Percentiles rank a stretch among this genome's conserved stretches.
Conservation (phyloP, 2,113 vertebrate genomes). For the Chionomys nivalis region DNA sequence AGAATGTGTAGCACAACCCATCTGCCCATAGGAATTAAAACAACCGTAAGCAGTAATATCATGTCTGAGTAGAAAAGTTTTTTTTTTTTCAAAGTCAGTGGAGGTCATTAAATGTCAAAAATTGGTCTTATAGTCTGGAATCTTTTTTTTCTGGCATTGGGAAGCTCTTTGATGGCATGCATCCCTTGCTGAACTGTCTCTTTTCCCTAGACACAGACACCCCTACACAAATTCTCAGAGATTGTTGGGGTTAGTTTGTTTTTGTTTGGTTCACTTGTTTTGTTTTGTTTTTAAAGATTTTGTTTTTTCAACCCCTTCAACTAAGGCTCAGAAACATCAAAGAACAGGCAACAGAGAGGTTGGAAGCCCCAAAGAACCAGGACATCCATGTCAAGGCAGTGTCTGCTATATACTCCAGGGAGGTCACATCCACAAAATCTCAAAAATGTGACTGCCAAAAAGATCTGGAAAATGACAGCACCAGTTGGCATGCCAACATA, state of each 20-base stretch:
- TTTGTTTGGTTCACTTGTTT: not conserved
- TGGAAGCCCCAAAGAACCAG: not conserved
- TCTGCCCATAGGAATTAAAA: not conserved
- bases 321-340: not conserved
- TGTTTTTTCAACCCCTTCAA: not conserved
- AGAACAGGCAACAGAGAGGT: not conserved
- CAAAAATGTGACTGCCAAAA: not conserved
- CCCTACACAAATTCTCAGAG: not conserved
- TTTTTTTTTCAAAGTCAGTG: not conserved
- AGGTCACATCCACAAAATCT: not conserved
- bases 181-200: not conserved
- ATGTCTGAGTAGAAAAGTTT: not conserved
- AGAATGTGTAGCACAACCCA: not conserved
- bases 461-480: not conserved
- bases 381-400: not conserved
- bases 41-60: not conserved
- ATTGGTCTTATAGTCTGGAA: not conserved
- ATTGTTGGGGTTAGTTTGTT: not conserved
- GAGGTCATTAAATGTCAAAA: not conserved
- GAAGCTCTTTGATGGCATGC: not conserved
- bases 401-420: not conserved
- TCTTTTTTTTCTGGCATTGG: not conserved
- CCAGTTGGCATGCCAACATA: not conserved
- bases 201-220: not conserved
- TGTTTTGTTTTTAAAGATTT: not conserved